phyloP scores from a whole-genome alignment of 2,797 vertebrate species.

The Siniperca scherzeri region DNA sequence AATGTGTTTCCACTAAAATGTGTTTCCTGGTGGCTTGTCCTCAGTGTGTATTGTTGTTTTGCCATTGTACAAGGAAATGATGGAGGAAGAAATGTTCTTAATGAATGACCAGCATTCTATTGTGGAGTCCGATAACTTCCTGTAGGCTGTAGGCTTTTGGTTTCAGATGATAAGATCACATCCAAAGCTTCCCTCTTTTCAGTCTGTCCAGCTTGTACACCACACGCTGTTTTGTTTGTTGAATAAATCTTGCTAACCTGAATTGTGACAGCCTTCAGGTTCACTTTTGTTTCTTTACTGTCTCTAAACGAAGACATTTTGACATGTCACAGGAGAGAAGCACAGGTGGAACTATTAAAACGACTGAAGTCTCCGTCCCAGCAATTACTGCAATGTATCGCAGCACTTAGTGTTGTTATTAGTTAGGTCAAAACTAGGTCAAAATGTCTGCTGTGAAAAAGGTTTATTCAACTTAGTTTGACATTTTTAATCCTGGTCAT shows the following conservation, averaged over 20 bases:
- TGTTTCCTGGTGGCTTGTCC: slow-evolving; percentile 23
- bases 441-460: neutral
- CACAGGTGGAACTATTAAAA: neutral
- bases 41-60: slow-evolving; percentile 15
- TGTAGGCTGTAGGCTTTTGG: neutral
- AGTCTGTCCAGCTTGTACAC: neutral
- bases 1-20: slow-evolving; percentile 5
- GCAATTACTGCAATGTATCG: too few species aligned
- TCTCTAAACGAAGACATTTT: neutral
- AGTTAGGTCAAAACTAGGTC: neutral
- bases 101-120: slow-evolving; percentile 11
- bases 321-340: neutral
- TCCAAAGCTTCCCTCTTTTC: neutral
- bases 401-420: neutral
- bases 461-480: neutral
- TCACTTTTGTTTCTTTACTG: neutral
- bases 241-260: neutral
- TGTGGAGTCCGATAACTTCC: slow-evolving; percentile 3
- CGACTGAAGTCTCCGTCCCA: neutral
- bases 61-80: slow-evolving; percentile 9
- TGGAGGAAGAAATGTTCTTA: slow-evolving; percentile 8
- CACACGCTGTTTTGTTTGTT: neutral
- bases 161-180: neutral
- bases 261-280: neutral
- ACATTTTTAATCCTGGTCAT: neutral